These are phyloP conservation scores for Saxidomus purpurata DNA, from an alignment of 1,140 invertebrate genomes.

Conservation along the genomic window DNA sequence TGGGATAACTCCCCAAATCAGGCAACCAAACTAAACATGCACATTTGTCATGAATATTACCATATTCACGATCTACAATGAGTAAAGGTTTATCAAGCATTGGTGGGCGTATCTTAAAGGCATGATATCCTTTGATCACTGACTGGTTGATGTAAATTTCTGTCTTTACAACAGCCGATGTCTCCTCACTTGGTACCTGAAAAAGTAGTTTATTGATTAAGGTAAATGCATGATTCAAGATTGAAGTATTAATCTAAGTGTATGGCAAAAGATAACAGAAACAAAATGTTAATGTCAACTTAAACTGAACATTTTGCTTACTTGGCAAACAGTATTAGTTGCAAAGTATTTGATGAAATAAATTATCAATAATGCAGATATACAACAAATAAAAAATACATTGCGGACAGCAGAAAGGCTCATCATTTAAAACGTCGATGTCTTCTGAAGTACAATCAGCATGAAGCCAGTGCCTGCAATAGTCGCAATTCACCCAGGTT, in stretches of 20 bases:
- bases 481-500: conserved; percentile 42
- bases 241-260: too few relatives aligned
- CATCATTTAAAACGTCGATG: conserved; percentile 19
- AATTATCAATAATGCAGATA: too few relatives aligned
- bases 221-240: too few relatives aligned
- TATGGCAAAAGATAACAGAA: too few relatives aligned
- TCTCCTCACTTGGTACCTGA: not conserved
- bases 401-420: conserved; percentile 34
- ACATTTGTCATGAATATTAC: conserved; percentile 23
- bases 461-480: conserved; percentile 32
- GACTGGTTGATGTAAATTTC: not conserved
- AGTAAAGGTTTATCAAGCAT: not conserved
- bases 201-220: not conserved
- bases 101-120: conserved; percentile 20
- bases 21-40: conserved; percentile 45
- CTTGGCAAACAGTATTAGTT: too few relatives aligned
- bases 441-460: conserved; percentile 17
- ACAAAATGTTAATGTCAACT: too few relatives aligned
- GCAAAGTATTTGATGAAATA: too few relatives aligned
- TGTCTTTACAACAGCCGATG: not conserved
- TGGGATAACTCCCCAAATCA: not conserved
- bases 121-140: conserved; percentile 32
- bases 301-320: too few relatives aligned
- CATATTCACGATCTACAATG: not conserved
- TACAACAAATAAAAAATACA: not conserved